phyloP scores from a whole-genome alignment of 1,140 invertebrate species.

The Lepidostoma basale region DNA sequence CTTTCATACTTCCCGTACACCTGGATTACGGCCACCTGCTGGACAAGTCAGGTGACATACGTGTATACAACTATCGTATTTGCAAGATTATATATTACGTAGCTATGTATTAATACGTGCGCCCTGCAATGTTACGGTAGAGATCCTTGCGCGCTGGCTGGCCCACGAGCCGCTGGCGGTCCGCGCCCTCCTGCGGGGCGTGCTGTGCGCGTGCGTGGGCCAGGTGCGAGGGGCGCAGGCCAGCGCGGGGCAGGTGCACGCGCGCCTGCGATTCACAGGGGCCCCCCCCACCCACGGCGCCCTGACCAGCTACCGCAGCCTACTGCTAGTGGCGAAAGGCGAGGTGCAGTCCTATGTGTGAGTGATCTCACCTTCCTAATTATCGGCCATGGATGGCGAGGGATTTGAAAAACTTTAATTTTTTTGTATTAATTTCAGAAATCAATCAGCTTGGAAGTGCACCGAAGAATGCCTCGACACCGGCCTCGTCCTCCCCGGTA shows the following conservation, averaged over 20 bases:
- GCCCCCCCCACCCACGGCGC: no score
- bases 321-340: not conserved
- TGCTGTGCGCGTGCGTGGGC: not conserved
- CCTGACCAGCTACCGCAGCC: not conserved
- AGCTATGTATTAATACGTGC: no score
- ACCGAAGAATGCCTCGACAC: conserved; percentile 18
- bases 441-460: conserved; percentile 29
- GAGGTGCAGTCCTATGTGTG: conserved; percentile 23
- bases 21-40: conserved; percentile 1
- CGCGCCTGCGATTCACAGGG: not conserved
- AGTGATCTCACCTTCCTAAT: not conserved
- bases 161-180: not conserved
- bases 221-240: not conserved
- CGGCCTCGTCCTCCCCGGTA: conserved; percentile 1
- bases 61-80: no score
- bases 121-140: conserved; percentile 1
- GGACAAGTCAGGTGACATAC: conserved; percentile 18
- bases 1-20: not conserved
- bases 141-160: conserved; percentile 5
- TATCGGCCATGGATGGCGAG: no score
- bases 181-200: not conserved
- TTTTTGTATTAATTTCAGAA: conserved; percentile 2
- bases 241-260: conserved; percentile 17
- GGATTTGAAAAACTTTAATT: no score
- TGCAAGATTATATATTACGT: no score